Evolutionary conservation across 2,113 vertebrate species (phyloP).

Genomic region (Laticauda laticaudata): DNA sequence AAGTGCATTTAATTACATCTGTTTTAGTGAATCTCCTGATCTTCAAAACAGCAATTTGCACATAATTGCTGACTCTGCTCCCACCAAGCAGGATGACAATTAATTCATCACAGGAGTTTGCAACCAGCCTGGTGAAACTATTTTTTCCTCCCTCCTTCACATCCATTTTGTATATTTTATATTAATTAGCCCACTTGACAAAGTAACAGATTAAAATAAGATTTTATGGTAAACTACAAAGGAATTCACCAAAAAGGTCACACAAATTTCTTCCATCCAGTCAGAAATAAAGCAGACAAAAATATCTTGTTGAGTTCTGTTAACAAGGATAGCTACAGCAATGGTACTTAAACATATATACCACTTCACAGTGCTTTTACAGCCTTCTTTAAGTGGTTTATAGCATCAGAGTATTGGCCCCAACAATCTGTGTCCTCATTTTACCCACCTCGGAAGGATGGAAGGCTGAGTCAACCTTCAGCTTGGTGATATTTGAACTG

Average conservation of each 20-base stretch:
- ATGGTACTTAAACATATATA: too few species aligned
- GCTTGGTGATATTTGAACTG: too few species aligned
- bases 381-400: too few species aligned
- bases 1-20: constrained; percentile 36
- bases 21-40: constrained; percentile 42
- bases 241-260: background rate
- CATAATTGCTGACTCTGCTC: constrained; percentile 42
- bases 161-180: constrained; percentile 28
- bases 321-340: background rate
- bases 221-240: constrained; percentile 1
- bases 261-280: background rate
- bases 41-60: constrained; percentile 41
- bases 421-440: too few species aligned
- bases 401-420: too few species aligned
- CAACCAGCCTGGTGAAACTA: constrained; percentile 20
- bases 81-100: constrained; percentile 23
- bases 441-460: too few species aligned
- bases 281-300: background rate
- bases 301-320: background rate
- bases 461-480: too few species aligned
- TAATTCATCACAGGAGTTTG: constrained; percentile 40
- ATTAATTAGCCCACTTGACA: constrained; percentile 28
- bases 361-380: too few species aligned
- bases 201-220: constrained; percentile 38
- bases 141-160: background rate